phyloP scores from a whole-genome alignment of 2,113 vertebrate genomes.

The Corythornis cristatus region DNA sequence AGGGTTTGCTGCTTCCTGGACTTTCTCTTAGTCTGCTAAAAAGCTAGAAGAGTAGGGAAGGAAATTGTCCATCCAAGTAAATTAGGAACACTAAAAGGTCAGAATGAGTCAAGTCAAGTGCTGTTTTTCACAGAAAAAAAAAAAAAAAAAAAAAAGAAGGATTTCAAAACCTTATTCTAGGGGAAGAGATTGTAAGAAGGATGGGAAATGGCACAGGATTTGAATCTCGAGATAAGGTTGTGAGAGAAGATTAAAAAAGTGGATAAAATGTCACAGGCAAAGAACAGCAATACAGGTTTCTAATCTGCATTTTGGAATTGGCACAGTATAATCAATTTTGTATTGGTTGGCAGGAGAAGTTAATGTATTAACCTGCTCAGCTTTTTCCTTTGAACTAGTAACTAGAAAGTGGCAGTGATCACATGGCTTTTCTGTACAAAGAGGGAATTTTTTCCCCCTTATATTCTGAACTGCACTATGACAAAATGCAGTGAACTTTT shows the following conservation, averaged over 20 bases:
- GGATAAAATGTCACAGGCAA: constrained; percentile 51
- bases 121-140: constrained; percentile 28
- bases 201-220: constrained; percentile 52
- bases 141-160: neutral
- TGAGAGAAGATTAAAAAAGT: constrained; percentile 58
- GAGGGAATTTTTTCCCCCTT: rapidly evolving
- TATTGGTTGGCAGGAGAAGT: neutral
- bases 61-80: constrained; percentile 68
- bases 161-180: constrained; percentile 52
- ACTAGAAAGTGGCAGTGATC: neutral
- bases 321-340: neutral
- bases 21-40: constrained; percentile 33
- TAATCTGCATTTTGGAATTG: constrained; percentile 39
- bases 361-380: neutral
- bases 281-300: neutral
- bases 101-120: constrained; percentile 56
- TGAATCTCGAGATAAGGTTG: constrained; percentile 62
- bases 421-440: neutral
- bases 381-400: neutral
- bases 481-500: neutral
- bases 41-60: neutral
- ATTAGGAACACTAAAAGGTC: constrained; percentile 67
- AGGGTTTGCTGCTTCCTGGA: constrained; percentile 22
- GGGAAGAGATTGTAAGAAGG: constrained; percentile 53
- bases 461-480: neutral